Percentiles rank a stretch among this genome's conserved stretches.
These are phyloP conservation scores for Cantharis lateralis DNA, from an alignment of 2,888 invertebrate species.

Conservation along the genomic window DNA sequence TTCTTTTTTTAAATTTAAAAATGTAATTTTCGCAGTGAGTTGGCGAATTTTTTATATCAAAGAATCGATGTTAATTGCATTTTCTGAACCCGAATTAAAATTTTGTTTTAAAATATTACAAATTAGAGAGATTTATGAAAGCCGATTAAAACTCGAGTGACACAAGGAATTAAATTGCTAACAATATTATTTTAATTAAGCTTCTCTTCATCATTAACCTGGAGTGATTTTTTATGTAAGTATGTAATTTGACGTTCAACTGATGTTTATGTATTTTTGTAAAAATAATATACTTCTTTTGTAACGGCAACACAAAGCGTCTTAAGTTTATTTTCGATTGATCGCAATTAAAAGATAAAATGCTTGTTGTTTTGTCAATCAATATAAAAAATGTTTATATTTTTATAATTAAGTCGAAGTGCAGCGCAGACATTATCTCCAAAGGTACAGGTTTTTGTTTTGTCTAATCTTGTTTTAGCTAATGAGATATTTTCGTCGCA, in stretches of 20 bases:
- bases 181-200: slow-evolving; percentile 15
- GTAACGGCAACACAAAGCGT: no score
- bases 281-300: not conserved
- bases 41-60: not conserved
- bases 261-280: not conserved
- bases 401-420: no score
- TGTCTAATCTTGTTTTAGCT: no score
- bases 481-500: no score
- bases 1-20: not conserved
- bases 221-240: not conserved
- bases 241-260: not conserved
- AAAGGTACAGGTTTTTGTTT: no score
- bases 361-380: no score
- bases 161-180: not conserved
- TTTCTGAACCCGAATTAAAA: not conserved
- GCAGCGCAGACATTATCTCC: no score
- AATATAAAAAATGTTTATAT: no score
- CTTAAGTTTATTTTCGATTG: no score
- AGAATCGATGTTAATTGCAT: not conserved
- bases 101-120: not conserved
- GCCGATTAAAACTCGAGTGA: slow-evolving; percentile 8
- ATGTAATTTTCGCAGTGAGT: not conserved
- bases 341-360: no score
- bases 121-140: slow-evolving; percentile 7
- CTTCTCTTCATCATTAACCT: slow-evolving; percentile 2